These are phyloP conservation scores for Aramus guarauna DNA, from an alignment of 2,113 vertebrate genomes.

Conservation along the genomic window DNA sequence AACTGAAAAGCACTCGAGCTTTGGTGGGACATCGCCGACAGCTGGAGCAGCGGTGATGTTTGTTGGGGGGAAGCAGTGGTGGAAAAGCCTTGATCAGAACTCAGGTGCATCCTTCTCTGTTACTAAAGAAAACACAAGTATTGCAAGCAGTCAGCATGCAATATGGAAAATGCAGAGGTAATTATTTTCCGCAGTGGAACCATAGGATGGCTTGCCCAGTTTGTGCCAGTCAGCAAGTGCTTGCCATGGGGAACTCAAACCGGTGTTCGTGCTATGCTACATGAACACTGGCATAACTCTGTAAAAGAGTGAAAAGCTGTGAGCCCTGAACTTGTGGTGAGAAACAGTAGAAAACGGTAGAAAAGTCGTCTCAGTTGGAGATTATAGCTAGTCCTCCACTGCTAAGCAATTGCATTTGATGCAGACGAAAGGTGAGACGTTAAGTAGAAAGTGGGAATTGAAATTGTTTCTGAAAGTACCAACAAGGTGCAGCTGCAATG, in stretches of 20 bases:
- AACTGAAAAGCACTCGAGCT: slow-evolving; percentile 26
- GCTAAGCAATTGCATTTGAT: slow-evolving; percentile 12
- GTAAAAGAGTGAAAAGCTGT: not conserved
- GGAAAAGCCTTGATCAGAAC: not conserved
- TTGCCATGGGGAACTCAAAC: not conserved
- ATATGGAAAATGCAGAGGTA: not conserved
- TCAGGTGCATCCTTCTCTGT: slow-evolving; percentile 56
- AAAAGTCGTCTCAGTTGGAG: not conserved
- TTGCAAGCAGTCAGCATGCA: not conserved
- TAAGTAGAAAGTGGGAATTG: slow-evolving; percentile 78
- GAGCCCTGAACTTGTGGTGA: slow-evolving; percentile 23
- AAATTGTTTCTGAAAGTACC: slow-evolving; percentile 71
- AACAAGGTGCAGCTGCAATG: slow-evolving; percentile 65
- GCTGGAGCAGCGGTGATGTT: not conserved
- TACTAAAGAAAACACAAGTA: not conserved
- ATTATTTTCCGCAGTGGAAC: not conserved
- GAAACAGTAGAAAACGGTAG: not conserved
- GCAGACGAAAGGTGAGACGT: slow-evolving; percentile 68
- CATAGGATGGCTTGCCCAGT: not conserved
- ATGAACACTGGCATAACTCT: not conserved
- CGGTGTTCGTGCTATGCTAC: fast-evolving
- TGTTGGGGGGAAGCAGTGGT: not conserved
- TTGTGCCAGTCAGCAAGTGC: not conserved
- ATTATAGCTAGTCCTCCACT: slow-evolving; percentile 1
- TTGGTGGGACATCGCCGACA: slow-evolving; percentile 44